A percentile compares a stretch with the other conserved stretches of the same genome.
phyloP scores from a whole-genome alignment of 1,140 invertebrate species.

The Lepidurus packardi region DNA sequence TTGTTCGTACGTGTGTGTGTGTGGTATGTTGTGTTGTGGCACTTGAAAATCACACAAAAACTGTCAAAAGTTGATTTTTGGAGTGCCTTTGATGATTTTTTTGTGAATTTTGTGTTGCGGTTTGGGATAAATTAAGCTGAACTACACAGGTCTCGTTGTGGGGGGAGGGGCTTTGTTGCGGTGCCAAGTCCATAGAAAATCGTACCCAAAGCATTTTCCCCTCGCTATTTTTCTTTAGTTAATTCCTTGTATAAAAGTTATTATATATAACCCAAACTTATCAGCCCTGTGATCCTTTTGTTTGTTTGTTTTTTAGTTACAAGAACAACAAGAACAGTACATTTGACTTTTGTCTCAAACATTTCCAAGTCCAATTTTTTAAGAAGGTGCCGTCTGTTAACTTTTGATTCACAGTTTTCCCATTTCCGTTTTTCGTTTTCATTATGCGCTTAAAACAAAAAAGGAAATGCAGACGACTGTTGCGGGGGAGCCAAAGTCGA shows the following conservation, averaged over 20 bases:
- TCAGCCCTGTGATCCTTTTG: conserved; percentile 19
- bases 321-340: conserved; percentile 24
- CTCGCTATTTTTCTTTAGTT: neutral
- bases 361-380: neutral
- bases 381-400: neutral
- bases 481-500: neutral
- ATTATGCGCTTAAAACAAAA: neutral
- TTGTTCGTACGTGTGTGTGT: neutral
- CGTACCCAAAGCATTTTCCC: neutral
- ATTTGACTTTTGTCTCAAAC: conserved; percentile 28
- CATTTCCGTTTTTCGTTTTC: neutral
- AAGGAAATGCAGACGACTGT: neutral
- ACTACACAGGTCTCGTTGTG: neutral
- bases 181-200: conserved; percentile 11
- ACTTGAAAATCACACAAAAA: neutral
- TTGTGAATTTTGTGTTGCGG: neutral
- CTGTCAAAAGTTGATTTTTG: conserved; percentile 15
- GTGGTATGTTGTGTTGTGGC: neutral
- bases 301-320: neutral
- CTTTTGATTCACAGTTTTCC: neutral
- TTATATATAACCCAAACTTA: neutral
- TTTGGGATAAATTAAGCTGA: no score
- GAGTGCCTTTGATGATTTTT: neutral
- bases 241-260: neutral
- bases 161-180: neutral